Evolutionary conservation across 2,797 vertebrate genomes (phyloP), one percentile per base, ranked within the genome.

Genomic region (Phoeniculus purpureus): DNA sequence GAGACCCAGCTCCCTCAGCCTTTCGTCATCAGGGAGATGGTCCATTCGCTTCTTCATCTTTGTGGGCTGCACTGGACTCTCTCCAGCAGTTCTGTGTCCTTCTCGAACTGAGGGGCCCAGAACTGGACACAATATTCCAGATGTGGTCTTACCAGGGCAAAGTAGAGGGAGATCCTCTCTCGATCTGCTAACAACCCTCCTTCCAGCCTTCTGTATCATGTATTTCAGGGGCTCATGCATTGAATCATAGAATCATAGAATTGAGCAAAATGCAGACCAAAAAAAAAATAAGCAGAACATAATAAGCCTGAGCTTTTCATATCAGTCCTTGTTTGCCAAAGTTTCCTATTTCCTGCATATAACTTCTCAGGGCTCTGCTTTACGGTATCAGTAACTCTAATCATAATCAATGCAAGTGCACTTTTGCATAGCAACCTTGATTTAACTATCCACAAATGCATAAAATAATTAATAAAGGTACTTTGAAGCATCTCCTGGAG

Each of bases 401-500:
- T 45, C 54, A 60, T 40, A 79, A 79, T 71, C 75, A 81, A 31
- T 71, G 56, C 40, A 74, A 74, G 14, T 34, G 82, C 37, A 77
- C 4, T 31, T 88, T 60, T 50, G 55, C 68, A 43, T 40, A 65
- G 40, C 56, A 82, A 72, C 26, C 47, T 64, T 59, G 47, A 90
- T 72, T 72, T 68, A 71, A 56, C 34, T 32, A 56, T 48, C n/a
- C 50, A 64, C 47, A 87, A 76, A 84, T 80, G 54, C 10, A 52
- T 45, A 31, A 79, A 92, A 87, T 79, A 86, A 91, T 84, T 92
- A 89, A 68, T 59, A 54, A 10, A 61, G 10, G 21, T 82, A 66
- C 86, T 94, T 93, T 92, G 92, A 96, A 94, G 62, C 59, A 87
- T 72, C 67, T 89, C 90, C 81, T 77, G 59, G 48, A 89, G 51